Evolutionary conservation across 2,797 vertebrate genomes (phyloP).

Genomic region (Anabas testudineus): DNA sequence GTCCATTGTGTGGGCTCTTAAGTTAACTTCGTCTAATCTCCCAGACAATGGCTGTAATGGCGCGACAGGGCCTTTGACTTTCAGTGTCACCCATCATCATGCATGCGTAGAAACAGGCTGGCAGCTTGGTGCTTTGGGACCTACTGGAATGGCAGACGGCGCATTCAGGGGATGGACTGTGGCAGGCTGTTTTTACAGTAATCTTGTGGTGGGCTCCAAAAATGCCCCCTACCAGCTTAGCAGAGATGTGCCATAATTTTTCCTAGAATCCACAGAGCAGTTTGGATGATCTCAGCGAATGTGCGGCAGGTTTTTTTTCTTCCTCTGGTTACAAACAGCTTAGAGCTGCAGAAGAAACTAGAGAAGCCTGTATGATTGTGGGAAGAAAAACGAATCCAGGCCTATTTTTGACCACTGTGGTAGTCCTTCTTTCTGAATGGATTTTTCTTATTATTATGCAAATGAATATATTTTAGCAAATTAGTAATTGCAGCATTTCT

Average conservation of each 20-base stretch:
- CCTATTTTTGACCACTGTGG: no score
- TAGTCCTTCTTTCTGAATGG: background rate
- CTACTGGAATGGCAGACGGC: slow-evolving; percentile 59
- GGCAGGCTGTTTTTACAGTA: slow-evolving; percentile 52
- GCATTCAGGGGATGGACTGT: slow-evolving; percentile 47
- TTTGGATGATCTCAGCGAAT: slow-evolving; percentile 17
- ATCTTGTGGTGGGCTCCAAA: slow-evolving; percentile 47
- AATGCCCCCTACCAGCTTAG: slow-evolving; percentile 38
- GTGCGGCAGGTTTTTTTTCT: slow-evolving; percentile 21
- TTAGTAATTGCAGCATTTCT: background rate
- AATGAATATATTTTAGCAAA: background rate
- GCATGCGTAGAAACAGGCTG: slow-evolving; percentile 53
- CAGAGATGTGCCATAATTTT: slow-evolving; percentile 49
- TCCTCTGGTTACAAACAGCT: slow-evolving; percentile 1
- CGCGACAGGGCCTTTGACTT: slow-evolving; percentile 59
- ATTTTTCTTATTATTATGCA: background rate
- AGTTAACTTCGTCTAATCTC: slow-evolving; percentile 58
- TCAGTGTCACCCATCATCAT: slow-evolving; percentile 63
- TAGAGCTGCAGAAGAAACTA: background rate
- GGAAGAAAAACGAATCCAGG: background rate
- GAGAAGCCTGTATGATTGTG: background rate
- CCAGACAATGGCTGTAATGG: slow-evolving; percentile 61
- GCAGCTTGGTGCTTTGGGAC: slow-evolving; percentile 65
- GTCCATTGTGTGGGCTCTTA: slow-evolving; percentile 11
- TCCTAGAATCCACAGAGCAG: slow-evolving; percentile 37